Conservation (phyloP, 2,797 vertebrate genomes). For the Hydrocynus forskahlii region DNA sequence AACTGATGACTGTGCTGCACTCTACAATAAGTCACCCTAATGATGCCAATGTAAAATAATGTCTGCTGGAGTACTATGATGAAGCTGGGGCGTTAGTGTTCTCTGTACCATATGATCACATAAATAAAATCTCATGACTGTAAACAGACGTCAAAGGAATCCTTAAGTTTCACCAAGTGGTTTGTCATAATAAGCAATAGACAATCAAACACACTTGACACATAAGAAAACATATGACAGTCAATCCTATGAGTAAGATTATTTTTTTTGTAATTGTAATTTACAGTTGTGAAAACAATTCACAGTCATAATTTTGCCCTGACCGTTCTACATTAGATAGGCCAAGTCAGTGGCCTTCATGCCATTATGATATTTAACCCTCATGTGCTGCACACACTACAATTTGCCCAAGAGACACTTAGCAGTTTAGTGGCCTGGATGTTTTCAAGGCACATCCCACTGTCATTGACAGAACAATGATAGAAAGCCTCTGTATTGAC, state of each 20-base stretch:
- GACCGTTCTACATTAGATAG: neutral
- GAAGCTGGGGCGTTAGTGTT: conserved; percentile 77
- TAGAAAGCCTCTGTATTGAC: conserved; percentile 70
- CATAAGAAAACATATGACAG: no score
- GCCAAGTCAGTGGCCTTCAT: conserved; percentile 22
- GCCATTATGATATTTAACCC: conserved; percentile 52
- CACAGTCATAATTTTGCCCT: neutral
- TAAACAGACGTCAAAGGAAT: neutral
- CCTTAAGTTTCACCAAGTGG: neutral
- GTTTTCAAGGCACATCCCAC: conserved; percentile 68
- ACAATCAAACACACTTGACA: neutral
- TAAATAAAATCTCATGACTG: neutral
- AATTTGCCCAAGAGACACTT: conserved; percentile 37
- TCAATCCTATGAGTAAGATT: neutral
- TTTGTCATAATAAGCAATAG: neutral
- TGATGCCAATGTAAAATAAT: conserved; percentile 81
- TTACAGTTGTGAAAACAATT: neutral
- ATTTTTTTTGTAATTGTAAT: neutral
- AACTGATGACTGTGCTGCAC: conserved; percentile 71
- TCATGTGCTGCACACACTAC: conserved; percentile 42
- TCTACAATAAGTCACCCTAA: conserved; percentile 80
- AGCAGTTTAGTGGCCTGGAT: conserved; percentile 60
- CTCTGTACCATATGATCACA: conserved; percentile 22
- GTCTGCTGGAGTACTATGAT: conserved; percentile 77
- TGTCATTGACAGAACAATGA: conserved; percentile 78